phyloP scores from a whole-genome alignment of 2,888 invertebrate genomes.

The Gerris lacustris region DNA sequence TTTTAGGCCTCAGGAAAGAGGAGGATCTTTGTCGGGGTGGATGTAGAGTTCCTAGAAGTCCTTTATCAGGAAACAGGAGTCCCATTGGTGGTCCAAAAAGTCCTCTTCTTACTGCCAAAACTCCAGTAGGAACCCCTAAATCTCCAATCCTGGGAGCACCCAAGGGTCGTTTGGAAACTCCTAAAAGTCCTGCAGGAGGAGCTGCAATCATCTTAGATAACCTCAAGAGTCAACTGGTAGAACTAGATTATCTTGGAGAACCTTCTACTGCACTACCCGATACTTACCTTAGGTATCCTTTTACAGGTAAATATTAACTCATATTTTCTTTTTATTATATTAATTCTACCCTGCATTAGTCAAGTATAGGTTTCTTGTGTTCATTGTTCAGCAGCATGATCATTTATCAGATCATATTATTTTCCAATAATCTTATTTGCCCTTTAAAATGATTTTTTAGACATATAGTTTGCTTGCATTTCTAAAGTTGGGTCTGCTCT shows the following conservation, averaged over 20 bases:
- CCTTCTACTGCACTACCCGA: constrained; percentile 55
- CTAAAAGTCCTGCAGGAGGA: not conserved
- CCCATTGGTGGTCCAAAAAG: constrained; percentile 8
- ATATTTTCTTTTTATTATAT: constrained; percentile 12
- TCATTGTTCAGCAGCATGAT: too few relatives aligned
- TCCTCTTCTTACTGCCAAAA: not conserved
- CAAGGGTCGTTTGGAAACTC: not conserved
- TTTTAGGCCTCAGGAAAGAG: not conserved
- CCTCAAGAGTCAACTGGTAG: constrained; percentile 63
- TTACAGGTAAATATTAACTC: constrained; percentile 43
- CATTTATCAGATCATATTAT: too few relatives aligned
- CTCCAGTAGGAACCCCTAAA: not conserved
- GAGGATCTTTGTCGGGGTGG: not conserved
- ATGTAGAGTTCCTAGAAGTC: not conserved
- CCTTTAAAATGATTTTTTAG: too few relatives aligned
- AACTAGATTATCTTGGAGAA: constrained; percentile 69
- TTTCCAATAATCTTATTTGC: too few relatives aligned
- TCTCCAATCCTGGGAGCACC: not conserved
- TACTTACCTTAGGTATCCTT: constrained; percentile 68
- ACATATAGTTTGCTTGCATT: too few relatives aligned
- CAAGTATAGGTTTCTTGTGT: too few relatives aligned
- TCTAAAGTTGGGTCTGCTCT: too few relatives aligned
- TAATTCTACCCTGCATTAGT: constrained; percentile 17
- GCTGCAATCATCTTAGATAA: constrained; percentile 51
- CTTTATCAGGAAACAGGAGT: constrained; percentile 8